These are phyloP conservation scores for Drosophila simulans DNA, from an alignment of 1,140 invertebrate genomes.

Conservation along the genomic window DNA sequence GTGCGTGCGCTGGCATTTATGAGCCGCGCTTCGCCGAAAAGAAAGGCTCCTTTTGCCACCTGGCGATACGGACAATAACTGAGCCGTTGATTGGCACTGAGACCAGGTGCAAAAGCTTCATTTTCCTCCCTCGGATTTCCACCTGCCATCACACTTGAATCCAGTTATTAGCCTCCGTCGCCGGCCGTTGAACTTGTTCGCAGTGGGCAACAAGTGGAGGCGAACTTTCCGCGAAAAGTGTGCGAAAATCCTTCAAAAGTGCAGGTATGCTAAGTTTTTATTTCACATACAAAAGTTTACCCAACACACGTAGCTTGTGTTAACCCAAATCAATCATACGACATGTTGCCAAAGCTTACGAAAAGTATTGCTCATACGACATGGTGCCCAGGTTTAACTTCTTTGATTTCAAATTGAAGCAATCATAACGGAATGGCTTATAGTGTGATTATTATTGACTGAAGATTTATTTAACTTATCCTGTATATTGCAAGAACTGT, in stretches of 20 bases:
- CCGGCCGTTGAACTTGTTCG: slow-evolving; percentile 20
- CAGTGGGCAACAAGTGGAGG: slow-evolving; percentile 12
- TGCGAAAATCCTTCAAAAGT: background rate
- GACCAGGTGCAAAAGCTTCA: slow-evolving; percentile 10
- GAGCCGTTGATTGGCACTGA: slow-evolving; percentile 68
- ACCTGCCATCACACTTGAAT: slow-evolving; percentile 5
- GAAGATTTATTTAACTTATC: background rate
- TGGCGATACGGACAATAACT: slow-evolving; percentile 59
- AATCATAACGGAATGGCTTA: too few species aligned
- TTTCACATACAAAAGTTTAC: background rate
- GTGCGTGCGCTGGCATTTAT: slow-evolving; percentile 61
- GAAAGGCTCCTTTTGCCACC: slow-evolving; percentile 50
- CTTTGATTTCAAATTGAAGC: background rate
- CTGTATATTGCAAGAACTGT: background rate
- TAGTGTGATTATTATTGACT: too few species aligned
- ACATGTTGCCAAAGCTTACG: background rate
- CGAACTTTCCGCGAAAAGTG: background rate
- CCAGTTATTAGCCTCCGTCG: slow-evolving; percentile 11
- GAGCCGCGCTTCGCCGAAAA: slow-evolving; percentile 27
- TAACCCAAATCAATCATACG: background rate
- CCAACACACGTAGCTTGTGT: too few species aligned
- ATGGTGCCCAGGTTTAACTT: too few species aligned
- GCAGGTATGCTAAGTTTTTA: background rate
- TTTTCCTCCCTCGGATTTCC: background rate
- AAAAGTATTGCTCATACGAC: slow-evolving; percentile 11